These are phyloP conservation scores for Sibirionetta formosa DNA, from an alignment of 2,797 vertebrate species.

Conservation along the genomic window DNA sequence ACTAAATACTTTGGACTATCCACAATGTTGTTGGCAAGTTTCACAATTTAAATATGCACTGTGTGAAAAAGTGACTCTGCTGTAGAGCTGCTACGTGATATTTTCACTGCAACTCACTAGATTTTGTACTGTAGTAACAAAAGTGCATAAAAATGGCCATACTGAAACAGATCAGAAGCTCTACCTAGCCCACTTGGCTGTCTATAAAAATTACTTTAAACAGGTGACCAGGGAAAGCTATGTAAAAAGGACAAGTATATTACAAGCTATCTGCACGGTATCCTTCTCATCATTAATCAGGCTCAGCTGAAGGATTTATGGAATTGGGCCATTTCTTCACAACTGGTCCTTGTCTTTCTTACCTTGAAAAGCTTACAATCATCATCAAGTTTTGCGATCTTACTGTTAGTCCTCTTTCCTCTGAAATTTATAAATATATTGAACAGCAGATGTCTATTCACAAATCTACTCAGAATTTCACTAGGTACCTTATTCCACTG, in stretches of 20 bases:
- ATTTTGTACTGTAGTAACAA: background rate
- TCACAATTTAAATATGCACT: background rate
- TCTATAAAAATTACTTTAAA: background rate
- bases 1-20: background rate
- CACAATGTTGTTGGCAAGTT: fast-evolving
- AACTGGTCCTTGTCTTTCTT: background rate
- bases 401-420: background rate
- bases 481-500: background rate
- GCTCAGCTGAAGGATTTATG: background rate
- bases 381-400: background rate
- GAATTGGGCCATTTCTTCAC: background rate
- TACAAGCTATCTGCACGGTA: background rate
- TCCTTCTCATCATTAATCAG: background rate
- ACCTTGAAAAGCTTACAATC: background rate
- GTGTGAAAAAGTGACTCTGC: background rate
- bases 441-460: background rate
- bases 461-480: background rate
- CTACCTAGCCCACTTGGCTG: background rate
- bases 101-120: background rate
- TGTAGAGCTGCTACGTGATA: background rate
- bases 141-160: background rate
- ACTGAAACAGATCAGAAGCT: background rate
- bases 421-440: background rate
- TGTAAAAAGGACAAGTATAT: fast-evolving
- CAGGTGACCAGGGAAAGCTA: background rate